Percentiles rank a stretch among this genome's conserved stretches.
phyloP scores from a whole-genome alignment of 2,113 vertebrate genomes.

The Micromys minutus region DNA sequence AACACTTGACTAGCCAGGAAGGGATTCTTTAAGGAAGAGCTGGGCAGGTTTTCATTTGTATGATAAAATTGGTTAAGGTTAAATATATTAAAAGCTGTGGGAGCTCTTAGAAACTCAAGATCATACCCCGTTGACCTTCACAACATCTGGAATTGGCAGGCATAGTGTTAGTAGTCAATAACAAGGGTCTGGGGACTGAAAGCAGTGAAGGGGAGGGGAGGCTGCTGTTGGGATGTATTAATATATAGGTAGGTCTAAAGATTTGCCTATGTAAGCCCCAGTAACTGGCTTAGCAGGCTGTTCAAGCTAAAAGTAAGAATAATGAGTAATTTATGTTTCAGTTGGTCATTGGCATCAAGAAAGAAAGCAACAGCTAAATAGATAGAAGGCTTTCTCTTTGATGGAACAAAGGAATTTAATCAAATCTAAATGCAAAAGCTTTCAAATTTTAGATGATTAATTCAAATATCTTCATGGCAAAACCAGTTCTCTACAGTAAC shows the following conservation, averaged over 20 bases:
- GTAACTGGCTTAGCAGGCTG: not conserved
- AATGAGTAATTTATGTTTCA: constrained; percentile 7
- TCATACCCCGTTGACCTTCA: not conserved
- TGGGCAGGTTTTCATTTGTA: not conserved
- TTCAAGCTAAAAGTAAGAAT: not conserved
- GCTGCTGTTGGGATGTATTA: not conserved
- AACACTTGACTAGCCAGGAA: not conserved
- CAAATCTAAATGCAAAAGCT: not conserved
- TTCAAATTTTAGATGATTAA: constrained; percentile 7
- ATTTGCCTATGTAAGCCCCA: constrained; percentile 9
- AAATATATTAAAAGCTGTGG: not conserved
- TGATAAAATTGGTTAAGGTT: constrained; percentile 8
- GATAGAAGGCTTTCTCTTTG: not conserved
- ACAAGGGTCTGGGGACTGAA: not conserved
- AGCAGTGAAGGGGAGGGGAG: not conserved
- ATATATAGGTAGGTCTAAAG: not conserved
- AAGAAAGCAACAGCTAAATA: not conserved
- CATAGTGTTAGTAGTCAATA: not conserved
- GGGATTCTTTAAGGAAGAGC: not conserved
- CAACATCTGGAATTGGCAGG: not conserved
- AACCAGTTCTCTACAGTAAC: not conserved
- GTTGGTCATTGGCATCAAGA: not conserved
- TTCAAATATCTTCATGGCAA: not conserved
- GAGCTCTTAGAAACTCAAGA: not conserved
- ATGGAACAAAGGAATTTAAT: not conserved